Evolutionary conservation across 2,888 invertebrate genomes (phyloP).

Genomic region (Chalcis sispes): DNA sequence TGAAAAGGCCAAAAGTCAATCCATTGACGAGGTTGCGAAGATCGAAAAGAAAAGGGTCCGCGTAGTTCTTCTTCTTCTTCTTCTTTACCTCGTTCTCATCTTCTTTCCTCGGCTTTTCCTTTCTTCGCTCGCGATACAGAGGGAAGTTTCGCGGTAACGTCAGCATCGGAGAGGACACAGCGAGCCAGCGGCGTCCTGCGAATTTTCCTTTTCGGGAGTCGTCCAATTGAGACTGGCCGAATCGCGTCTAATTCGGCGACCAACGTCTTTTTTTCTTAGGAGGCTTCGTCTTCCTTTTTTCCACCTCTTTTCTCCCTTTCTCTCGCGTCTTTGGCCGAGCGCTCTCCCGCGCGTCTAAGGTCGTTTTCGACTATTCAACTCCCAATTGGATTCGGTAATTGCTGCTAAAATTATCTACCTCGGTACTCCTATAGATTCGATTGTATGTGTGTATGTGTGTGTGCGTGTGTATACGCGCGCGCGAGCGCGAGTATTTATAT

Average conservation of each 20-base stretch:
- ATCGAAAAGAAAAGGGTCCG: slow-evolving; percentile 4
- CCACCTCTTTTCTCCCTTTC: neutral
- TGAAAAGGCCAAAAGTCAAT: slow-evolving; percentile 40
- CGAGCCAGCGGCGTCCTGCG: neutral
- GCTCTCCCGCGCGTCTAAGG: slow-evolving; percentile 56
- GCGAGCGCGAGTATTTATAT: too few relatives aligned
- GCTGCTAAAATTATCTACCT: slow-evolving; percentile 67
- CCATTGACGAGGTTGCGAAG: slow-evolving; percentile 11
- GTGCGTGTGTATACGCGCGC: too few relatives aligned
- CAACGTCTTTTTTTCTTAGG: slow-evolving; percentile 19
- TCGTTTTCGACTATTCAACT: slow-evolving; percentile 69
- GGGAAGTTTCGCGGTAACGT: slow-evolving; percentile 13
- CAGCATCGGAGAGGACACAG: too few relatives aligned
- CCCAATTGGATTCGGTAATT: slow-evolving; percentile 69
- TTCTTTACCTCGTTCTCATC: neutral
- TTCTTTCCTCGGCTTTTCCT: neutral
- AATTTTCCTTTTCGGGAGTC: slow-evolving; percentile 39
- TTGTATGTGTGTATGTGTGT: too few relatives aligned
- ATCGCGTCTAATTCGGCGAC: slow-evolving; percentile 41
- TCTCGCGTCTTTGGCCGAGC: too few relatives aligned
- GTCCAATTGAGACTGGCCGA: slow-evolving; percentile 20
- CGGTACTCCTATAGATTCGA: slow-evolving; percentile 53
- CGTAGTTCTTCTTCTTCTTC: neutral
- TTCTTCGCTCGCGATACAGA: neutral
- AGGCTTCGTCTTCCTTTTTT: neutral